Base-by-base conservation (phyloP, 2,888 invertebrate genomes). In the Cheilosia soror region DNA sequence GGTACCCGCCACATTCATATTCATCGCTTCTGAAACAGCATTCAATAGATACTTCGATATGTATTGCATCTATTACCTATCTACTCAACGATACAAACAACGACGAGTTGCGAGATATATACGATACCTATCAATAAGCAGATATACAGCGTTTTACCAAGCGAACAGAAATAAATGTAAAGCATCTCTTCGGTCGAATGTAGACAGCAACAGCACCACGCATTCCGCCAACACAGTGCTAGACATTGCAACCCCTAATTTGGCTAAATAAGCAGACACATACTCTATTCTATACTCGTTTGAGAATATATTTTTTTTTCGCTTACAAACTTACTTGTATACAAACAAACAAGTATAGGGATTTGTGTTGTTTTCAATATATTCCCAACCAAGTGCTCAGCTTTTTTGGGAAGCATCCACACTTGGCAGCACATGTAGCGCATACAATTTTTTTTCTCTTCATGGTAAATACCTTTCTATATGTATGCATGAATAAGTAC, bases 321-420 rank as follows among this genome's bases (percentile, higher is more conserved):
- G 20, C 20, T 20, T 20, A 20, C 20, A 20, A 20, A 37, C 15
- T 4, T 40, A 40, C 2, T 37, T 58, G n/a, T 58, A 57, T 69
- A 75, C 62, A 83, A 31, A 72, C n/a, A 63, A 29, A 55, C 44
- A 27, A 11, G 29, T 62, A 75, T 68, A 76, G 75, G 79, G 55
- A 68, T 68, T 69, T 79, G 55, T 84, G 25, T 69, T 79, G 55
- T 84, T 27, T 66, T 75, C 75, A 76, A 66, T 79, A 84, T 84
- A 79, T 71, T 75, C 42, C 47, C 84, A 79, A 79, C 79, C 84
- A 84, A 84, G 84, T 55, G 79, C 79, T 79, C 84, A 84, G 84
- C 53, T 60, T 78, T 84, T 84, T 75, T 3, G 73, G 65, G 25
- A 84, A 55, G 84, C 31, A 72, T 62, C 40, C 62, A 58, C 27